Evolutionary conservation across 2,113 vertebrate species (phyloP).

Genomic region (Anguilla japonica): DNA sequence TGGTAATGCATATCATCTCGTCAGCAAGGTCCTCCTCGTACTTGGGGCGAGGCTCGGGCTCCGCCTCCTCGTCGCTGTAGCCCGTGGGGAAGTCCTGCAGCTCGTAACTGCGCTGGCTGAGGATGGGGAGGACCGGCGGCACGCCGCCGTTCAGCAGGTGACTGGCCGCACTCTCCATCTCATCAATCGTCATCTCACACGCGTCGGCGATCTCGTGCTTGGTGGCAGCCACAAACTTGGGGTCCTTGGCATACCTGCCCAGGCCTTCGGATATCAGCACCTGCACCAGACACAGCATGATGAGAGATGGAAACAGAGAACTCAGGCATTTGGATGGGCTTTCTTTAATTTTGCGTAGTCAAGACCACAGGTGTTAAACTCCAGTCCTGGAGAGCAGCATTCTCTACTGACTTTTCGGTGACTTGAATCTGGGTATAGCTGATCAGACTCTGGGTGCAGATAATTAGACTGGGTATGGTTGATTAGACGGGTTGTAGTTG

Average conservation of each 20-base stretch:
- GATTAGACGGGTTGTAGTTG: neutral
- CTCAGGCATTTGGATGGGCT: too few relatives aligned
- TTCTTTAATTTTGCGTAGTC: too few relatives aligned
- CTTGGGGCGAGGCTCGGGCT: slow-evolving; percentile 70
- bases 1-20: slow-evolving; percentile 96
- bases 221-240: slow-evolving; percentile 89
- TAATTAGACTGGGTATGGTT: neutral
- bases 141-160: slow-evolving; percentile 84
- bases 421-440: too few relatives aligned
- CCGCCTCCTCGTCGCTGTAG: slow-evolving; percentile 89
- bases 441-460: neutral
- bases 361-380: too few relatives aligned
- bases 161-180: slow-evolving; percentile 98
- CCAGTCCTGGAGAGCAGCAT: too few relatives aligned
- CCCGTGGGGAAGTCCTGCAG: slow-evolving; percentile 80
- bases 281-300: slow-evolving; percentile 56
- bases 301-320: neutral
- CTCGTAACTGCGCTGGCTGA: slow-evolving; percentile 72
- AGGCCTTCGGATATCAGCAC: slow-evolving; percentile 95
- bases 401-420: too few relatives aligned
- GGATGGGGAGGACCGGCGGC: slow-evolving; percentile 56
- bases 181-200: slow-evolving; percentile 93
- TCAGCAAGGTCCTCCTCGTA: slow-evolving; percentile 93
- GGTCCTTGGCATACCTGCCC: slow-evolving; percentile 89
- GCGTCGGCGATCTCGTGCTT: slow-evolving; percentile 95